Percentiles rank a stretch among this genome's conserved stretches.
Evolutionary conservation across 2,797 vertebrate genomes (phyloP).

Genomic region (Lindbergichthys nudifrons): DNA sequence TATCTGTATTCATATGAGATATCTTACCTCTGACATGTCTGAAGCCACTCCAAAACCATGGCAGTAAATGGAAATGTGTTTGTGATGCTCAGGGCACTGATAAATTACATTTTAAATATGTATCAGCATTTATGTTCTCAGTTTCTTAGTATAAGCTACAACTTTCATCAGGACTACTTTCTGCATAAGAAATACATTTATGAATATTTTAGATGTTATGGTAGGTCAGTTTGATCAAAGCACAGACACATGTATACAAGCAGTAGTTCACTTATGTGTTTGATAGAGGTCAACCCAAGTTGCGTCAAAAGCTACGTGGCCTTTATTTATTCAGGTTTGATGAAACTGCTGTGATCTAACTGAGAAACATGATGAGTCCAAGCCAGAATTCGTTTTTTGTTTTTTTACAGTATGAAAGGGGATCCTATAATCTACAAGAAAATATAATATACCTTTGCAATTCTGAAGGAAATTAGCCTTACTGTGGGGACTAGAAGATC

Average conservation of each 20-base stretch:
- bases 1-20: too few species aligned
- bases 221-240: background rate
- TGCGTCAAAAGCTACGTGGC: background rate
- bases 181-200: background rate
- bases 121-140: background rate
- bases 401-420: background rate
- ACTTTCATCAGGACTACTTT: background rate
- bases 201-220: background rate
- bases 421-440: background rate
- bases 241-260: conserved; percentile 3
- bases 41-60: background rate
- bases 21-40: conserved; percentile 11
- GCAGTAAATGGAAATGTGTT: background rate
- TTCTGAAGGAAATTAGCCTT: background rate
- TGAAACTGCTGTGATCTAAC: conserved; percentile 13
- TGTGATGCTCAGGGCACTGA: background rate
- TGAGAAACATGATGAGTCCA: background rate
- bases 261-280: conserved; percentile 2
- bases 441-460: background rate
- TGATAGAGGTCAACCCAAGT: background rate
- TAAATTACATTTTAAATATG: conserved; percentile 15
- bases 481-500: background rate
- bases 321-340: background rate
- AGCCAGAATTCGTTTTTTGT: background rate
- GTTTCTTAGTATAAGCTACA: background rate